Percentiles rank a stretch among this genome's conserved stretches.
Evolutionary conservation across 2,113 vertebrate species (phyloP).

Genomic region (Eupsittula cactorum): DNA sequence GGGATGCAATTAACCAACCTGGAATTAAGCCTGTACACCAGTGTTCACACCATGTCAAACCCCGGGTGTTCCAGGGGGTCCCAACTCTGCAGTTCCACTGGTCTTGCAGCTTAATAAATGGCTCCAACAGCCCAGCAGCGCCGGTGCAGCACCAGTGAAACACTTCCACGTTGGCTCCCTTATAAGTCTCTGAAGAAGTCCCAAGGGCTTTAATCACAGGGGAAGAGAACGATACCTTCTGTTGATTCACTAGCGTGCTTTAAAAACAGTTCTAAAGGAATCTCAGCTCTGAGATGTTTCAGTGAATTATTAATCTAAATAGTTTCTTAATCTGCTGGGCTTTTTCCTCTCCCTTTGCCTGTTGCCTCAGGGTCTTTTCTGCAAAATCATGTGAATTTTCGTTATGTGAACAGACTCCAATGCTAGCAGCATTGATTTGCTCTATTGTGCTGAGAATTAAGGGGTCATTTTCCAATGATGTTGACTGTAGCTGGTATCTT

Average conservation of each 20-base stretch:
- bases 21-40: neutral
- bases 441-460: neutral
- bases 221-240: neutral
- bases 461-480: neutral
- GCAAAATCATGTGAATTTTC: neutral
- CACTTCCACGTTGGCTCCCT: accelerated
- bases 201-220: neutral
- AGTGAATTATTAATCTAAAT: neutral
- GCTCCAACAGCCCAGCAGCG: neutral
- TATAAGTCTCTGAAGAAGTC: neutral
- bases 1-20: neutral
- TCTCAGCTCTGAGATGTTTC: neutral
- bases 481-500: neutral
- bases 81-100: neutral
- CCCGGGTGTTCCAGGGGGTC: accelerated
- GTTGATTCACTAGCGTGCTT: neutral
- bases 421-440: neutral
- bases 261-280: neutral
- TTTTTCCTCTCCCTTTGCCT: neutral
- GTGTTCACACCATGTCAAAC: neutral
- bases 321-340: neutral
- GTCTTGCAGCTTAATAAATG: neutral
- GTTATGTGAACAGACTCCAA: neutral
- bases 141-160: accelerated
- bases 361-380: neutral